Percentiles rank a stretch among this genome's conserved stretches.
These are phyloP conservation scores for Anticlea derivata DNA, from an alignment of 2,888 invertebrate species.

Conservation along the genomic window DNA sequence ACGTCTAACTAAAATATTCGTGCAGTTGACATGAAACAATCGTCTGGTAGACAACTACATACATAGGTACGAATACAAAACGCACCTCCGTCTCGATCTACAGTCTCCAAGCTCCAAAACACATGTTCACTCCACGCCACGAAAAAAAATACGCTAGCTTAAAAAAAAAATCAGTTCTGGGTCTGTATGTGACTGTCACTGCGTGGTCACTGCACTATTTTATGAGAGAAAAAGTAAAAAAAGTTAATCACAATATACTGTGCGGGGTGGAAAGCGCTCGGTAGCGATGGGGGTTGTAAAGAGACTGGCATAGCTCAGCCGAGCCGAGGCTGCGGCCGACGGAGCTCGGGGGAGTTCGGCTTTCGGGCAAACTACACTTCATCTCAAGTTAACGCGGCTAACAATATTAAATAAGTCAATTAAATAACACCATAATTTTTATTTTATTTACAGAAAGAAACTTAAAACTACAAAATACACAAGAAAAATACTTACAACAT, in stretches of 20 bases:
- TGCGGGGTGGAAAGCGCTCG: conserved; percentile 47
- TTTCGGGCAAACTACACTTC: neutral
- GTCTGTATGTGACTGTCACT: conserved; percentile 45
- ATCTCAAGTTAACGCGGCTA: neutral
- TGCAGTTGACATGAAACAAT: conserved; percentile 31
- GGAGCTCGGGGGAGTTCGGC: conserved; percentile 37
- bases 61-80: no score
- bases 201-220: conserved; percentile 62
- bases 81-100: conserved; percentile 51
- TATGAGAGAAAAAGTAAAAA: conserved; percentile 45
- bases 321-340: conserved; percentile 38
- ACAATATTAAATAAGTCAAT: no score
- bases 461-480: no score
- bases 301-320: conserved; percentile 57
- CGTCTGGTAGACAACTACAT: conserved; percentile 17
- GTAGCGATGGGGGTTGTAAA: conserved; percentile 47
- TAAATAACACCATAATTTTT: no score
- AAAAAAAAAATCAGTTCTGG: conserved; percentile 29
- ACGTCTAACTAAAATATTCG: conserved; percentile 5
- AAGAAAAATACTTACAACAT: no score
- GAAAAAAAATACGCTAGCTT: conserved; percentile 29
- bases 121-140: conserved; percentile 53
- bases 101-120: conserved; percentile 50
- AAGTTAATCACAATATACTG: conserved; percentile 67
- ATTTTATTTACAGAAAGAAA: no score